Evolutionary conservation across 2,888 invertebrate species (phyloP).

Genomic region (Pseudococcus viburni): DNA sequence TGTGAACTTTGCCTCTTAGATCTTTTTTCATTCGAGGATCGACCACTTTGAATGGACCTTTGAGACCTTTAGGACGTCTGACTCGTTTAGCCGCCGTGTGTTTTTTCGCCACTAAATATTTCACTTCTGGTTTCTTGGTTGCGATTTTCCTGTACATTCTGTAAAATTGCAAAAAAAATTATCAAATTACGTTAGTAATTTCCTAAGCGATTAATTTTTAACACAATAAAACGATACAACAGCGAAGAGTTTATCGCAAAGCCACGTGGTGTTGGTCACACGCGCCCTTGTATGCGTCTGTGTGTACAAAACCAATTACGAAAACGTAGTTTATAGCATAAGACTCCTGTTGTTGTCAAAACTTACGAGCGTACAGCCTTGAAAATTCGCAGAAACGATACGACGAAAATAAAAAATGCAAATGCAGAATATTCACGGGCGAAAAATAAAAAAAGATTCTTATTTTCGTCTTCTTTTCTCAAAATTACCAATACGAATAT

Average conservation of each 20-base stretch:
- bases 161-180: conserved; percentile 68
- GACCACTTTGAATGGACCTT: conserved; percentile 94
- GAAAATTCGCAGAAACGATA: not conserved
- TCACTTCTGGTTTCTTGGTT: conserved; percentile 86
- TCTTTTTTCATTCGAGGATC: conserved; percentile 98
- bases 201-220: too few species aligned
- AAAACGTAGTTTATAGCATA: conserved; percentile 30
- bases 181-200: not conserved
- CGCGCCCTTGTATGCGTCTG: conserved; percentile 26
- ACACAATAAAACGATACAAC: not conserved
- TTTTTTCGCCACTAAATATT: conserved; percentile 95
- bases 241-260: too few species aligned
- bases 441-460: conserved; percentile 16
- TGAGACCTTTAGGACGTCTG: conserved; percentile 87
- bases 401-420: conserved; percentile 48
- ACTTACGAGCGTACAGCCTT: conserved; percentile 5
- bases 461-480: not conserved
- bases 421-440: not conserved
- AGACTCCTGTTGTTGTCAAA: conserved; percentile 45
- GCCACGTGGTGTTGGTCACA: conserved; percentile 40
- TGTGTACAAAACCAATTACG: conserved; percentile 33
- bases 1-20: conserved; percentile 77
- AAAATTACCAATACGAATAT: not conserved
- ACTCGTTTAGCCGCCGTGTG: conserved; percentile 83
- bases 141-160: conserved; percentile 93